Percentiles rank a stretch among this genome's conserved stretches.
Conservation (phyloP, 2,113 vertebrate genomes). For the Atherinomorus stipes region DNA sequence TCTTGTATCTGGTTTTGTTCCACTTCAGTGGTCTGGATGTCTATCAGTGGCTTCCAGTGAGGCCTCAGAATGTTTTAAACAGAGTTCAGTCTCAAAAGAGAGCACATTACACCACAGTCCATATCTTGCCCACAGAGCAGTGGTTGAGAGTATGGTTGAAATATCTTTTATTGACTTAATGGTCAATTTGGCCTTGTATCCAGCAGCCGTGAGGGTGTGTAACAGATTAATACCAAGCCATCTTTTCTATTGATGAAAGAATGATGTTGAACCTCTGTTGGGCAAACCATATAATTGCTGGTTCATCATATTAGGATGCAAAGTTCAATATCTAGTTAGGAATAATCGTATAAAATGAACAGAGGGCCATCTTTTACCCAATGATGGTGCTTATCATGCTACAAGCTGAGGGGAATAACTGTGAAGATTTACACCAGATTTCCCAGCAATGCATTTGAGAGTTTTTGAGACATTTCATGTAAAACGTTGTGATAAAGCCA, state of each 20-base stretch:
- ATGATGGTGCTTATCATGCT: neutral
- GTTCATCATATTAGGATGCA: neutral
- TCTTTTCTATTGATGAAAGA: neutral
- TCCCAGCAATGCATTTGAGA: neutral
- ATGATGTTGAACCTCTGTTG: neutral
- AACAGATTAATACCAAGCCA: conserved; percentile 37
- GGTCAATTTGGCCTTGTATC: conserved; percentile 51
- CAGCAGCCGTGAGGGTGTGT: conserved; percentile 14
- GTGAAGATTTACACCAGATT: neutral
- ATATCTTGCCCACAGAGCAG: conserved; percentile 47
- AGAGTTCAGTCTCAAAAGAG: conserved; percentile 43
- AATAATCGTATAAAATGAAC: neutral
- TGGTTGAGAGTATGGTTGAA: conserved; percentile 35
- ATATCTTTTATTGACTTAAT: conserved; percentile 62
- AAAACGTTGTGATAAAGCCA: neutral
- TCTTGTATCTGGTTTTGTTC: conserved; percentile 62
- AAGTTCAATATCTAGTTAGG: neutral
- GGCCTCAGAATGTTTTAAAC: conserved; percentile 60
- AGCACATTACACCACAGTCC: conserved; percentile 61
- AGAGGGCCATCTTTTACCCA: neutral
- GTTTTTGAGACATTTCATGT: neutral
- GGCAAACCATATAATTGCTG: neutral
- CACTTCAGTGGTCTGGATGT: conserved; percentile 56
- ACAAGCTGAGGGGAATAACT: neutral
- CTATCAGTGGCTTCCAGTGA: conserved; percentile 56